These are phyloP conservation scores for Urosaurus nigricauda DNA, from an alignment of 2,797 vertebrate species.

Conservation along the genomic window DNA sequence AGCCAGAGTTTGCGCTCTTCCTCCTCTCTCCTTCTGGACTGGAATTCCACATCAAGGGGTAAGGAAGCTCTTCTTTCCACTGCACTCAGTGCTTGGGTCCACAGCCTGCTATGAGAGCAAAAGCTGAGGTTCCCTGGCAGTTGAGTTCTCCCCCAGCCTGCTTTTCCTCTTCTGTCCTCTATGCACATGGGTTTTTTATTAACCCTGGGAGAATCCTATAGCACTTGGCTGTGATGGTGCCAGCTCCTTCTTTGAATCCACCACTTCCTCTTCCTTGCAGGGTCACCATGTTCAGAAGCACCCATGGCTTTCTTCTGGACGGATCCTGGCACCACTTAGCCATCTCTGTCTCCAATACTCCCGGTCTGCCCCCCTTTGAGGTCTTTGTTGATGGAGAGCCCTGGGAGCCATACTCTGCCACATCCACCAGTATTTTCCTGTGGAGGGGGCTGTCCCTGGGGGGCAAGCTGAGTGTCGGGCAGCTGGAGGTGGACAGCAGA, in stretches of 20 bases:
- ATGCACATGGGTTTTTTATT: too few relatives aligned
- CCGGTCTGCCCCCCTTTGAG: background rate
- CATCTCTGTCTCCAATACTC: conserved; percentile 11
- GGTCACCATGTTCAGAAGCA: background rate
- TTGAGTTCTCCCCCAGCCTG: background rate
- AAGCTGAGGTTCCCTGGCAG: background rate
- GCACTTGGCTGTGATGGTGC: too few relatives aligned
- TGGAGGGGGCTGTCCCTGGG: conserved; percentile 28
- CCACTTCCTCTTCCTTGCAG: background rate
- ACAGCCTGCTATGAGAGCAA: background rate
- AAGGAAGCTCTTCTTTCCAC: background rate
- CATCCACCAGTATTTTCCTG: background rate
- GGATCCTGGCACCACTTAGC: conserved; percentile 49
- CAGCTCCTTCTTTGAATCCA: background rate
- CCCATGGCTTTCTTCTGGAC: conserved; percentile 16
- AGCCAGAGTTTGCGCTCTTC: conserved; percentile 36
- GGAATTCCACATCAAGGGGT: conserved; percentile 45
- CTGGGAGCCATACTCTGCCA: conserved; percentile 5
- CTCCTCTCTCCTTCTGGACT: conserved; percentile 41
- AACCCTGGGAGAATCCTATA: too few relatives aligned
- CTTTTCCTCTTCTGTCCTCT: background rate
- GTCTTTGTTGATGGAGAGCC: conserved; percentile 44
- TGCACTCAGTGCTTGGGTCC: accelerated
- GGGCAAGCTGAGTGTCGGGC: conserved; percentile 19
- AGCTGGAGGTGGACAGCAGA: background rate